A percentile compares a stretch with the other conserved stretches of the same genome.
Evolutionary conservation across 2,113 vertebrate genomes (phyloP).

Genomic region (Gymnorhina tibicen): DNA sequence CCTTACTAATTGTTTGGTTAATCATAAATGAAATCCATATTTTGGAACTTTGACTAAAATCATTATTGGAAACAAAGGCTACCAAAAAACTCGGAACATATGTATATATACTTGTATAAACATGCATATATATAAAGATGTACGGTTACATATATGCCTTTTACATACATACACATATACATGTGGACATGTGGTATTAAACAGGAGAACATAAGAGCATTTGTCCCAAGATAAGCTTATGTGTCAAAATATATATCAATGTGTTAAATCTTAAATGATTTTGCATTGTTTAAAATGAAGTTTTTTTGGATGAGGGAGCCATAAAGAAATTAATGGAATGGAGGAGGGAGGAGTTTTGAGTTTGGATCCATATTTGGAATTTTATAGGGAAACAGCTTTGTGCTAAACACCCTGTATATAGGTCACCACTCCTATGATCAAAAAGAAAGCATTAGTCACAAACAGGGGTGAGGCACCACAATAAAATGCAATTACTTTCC

Average conservation of each 20-base stretch:
- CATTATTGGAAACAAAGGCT: neutral
- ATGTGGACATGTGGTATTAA: neutral
- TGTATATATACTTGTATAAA: neutral
- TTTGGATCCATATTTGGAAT: neutral
- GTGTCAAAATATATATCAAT: neutral
- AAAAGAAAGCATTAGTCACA: neutral
- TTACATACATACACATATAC: neutral
- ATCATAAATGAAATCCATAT: neutral
- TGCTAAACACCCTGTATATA: neutral
- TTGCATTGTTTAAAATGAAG: neutral
- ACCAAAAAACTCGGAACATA: neutral
- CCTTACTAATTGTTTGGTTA: neutral
- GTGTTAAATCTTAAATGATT: neutral
- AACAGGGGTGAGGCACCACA: neutral
- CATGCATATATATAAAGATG: neutral
- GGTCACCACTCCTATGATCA: neutral
- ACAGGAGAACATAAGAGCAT: neutral
- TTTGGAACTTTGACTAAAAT: neutral
- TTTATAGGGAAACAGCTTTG: neutral
- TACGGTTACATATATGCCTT: neutral
- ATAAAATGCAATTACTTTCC: neutral
- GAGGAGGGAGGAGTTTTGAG: neutral
- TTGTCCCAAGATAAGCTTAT: neutral
- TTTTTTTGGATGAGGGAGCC: neutral
- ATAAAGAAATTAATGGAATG: neutral